These are phyloP conservation scores for Andrena bicolor DNA, from an alignment of 2,888 invertebrate species.

Conservation along the genomic window DNA sequence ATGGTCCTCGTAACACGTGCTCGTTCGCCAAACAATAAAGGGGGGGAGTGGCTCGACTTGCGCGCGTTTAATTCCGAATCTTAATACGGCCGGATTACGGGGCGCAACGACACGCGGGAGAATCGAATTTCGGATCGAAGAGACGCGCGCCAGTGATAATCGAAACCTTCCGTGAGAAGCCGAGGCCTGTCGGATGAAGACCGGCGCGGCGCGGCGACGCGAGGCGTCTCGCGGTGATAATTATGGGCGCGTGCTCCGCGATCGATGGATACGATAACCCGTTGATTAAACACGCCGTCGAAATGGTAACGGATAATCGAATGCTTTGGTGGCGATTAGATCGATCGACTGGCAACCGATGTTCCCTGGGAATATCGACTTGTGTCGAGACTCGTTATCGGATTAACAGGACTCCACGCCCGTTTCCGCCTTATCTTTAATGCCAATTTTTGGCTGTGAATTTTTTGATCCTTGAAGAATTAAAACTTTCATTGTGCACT, in stretches of 20 bases:
- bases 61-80: conserved; percentile 52
- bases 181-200: too few relatives aligned
- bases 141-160: conserved; percentile 10
- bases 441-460: neutral
- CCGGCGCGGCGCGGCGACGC: too few relatives aligned
- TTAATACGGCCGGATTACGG: conserved; percentile 45
- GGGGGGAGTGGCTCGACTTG: neutral
- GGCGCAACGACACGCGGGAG: conserved; percentile 14
- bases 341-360: conserved; percentile 9
- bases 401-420: neutral
- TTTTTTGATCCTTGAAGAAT: too few relatives aligned
- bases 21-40: conserved; percentile 46
- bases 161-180: neutral
- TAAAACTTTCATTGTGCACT: too few relatives aligned
- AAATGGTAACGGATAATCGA: conserved; percentile 18
- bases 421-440: neutral
- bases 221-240: neutral
- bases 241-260: neutral
- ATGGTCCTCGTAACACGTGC: conserved; percentile 36
- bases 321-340: neutral
- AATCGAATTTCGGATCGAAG: conserved; percentile 40
- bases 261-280: conserved; percentile 13
- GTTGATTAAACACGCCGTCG: conserved; percentile 14
- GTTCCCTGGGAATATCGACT: neutral
- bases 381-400: neutral